Evolutionary conservation across 2,888 invertebrate species (phyloP).

Genomic region (Leptinotarsa peninsularis): DNA sequence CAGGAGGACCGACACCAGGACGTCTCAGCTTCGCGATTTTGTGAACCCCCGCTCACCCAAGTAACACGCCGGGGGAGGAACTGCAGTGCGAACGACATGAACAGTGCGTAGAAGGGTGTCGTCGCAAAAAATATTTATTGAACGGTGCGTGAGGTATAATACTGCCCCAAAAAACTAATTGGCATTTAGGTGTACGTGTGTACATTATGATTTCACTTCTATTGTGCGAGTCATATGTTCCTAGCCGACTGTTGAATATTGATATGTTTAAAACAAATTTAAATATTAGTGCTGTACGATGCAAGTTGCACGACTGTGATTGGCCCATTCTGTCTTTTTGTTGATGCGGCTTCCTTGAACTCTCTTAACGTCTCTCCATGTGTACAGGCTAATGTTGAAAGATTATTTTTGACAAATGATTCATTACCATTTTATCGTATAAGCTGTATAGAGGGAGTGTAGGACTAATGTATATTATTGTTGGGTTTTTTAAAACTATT

Average conservation of each 20-base stretch:
- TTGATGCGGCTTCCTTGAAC: conserved; percentile 51
- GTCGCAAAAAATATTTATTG: conserved; percentile 32
- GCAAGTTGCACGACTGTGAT: conserved; percentile 63
- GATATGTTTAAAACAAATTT: conserved; percentile 54
- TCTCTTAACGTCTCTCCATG: conserved; percentile 55
- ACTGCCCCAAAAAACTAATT: conserved; percentile 49
- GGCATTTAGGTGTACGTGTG: conserved; percentile 58
- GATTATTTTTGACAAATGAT: conserved; percentile 65
- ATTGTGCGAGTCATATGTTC: conserved; percentile 63
- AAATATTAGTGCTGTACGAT: conserved; percentile 58
- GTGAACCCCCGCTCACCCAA: conserved; percentile 64
- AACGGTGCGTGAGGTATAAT: conserved; percentile 32
- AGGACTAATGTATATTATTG: conserved; percentile 65
- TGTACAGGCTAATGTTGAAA: conserved; percentile 65
- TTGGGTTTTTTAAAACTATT: conserved; percentile 57
- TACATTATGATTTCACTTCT: conserved; percentile 56
- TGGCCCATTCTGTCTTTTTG: conserved; percentile 56
- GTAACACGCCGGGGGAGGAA: conserved; percentile 57
- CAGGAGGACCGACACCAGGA: conserved; percentile 58
- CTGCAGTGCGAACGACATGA: conserved; percentile 23
- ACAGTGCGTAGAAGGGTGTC: conserved; percentile 30
- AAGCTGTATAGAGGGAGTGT: conserved; percentile 65
- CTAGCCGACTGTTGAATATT: conserved; percentile 62
- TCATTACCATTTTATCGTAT: conserved; percentile 65
- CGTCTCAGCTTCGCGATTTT: conserved; percentile 64